Percentiles rank a stretch among this genome's conserved stretches.
These are phyloP conservation scores for Falco naumanni DNA, from an alignment of 2,797 vertebrate genomes.

Conservation along the genomic window DNA sequence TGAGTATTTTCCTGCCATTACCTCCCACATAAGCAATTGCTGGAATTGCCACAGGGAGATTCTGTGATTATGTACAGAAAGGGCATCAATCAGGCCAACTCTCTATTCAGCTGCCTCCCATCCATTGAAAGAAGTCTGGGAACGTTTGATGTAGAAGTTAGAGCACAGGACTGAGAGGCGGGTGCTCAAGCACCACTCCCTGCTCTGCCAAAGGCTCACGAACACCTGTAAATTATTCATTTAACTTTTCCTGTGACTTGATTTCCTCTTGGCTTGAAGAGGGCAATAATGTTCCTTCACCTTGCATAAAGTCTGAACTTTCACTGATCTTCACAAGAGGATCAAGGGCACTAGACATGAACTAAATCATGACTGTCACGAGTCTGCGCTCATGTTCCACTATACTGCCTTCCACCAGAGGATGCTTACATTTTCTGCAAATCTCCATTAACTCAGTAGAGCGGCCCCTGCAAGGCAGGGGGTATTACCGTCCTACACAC, in stretches of 20 bases:
- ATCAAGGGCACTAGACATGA: not conserved
- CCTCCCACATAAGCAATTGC: conserved; percentile 69
- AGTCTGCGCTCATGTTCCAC: not conserved
- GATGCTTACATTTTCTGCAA: not conserved
- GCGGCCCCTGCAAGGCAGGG: not conserved
- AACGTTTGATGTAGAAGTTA: conserved; percentile 55
- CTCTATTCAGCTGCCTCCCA: conserved; percentile 62
- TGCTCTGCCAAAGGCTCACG: conserved; percentile 44
- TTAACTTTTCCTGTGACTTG: conserved; percentile 60
- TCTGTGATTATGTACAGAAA: conserved; percentile 65
- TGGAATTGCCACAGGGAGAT: conserved; percentile 68
- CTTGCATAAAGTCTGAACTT: not conserved
- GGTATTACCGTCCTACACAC: not conserved
- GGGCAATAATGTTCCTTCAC: not conserved
- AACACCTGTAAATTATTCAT: conserved; percentile 64
- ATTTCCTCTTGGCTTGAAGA: conserved; percentile 33
- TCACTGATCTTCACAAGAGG: conserved; percentile 2
- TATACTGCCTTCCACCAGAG: not conserved
- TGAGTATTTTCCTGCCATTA: conserved; percentile 69
- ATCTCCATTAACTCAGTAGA: not conserved
- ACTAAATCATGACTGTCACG: not conserved
- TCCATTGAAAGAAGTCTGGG: conserved; percentile 61
- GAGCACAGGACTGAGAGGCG: conserved; percentile 31
- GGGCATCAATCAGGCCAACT: conserved; percentile 66
- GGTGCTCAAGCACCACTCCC: conserved; percentile 51